Percentiles rank a stretch among this genome's conserved stretches.
Conservation (phyloP, 2,888 invertebrate genomes). For the Congeria kusceri region DNA sequence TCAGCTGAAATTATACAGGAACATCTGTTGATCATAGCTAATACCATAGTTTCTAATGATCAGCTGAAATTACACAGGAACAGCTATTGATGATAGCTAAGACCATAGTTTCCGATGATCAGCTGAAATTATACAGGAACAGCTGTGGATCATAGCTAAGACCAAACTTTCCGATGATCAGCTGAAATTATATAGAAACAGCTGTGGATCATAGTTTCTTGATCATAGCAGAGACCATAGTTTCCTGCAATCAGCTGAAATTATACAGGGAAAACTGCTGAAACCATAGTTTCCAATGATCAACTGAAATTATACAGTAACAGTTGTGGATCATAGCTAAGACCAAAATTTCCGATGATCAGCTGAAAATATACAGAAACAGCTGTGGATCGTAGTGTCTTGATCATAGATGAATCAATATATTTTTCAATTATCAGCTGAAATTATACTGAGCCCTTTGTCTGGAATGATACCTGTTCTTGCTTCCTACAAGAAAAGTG, state of each 20-base stretch:
- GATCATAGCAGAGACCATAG: conserved; percentile 96
- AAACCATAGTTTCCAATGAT: too few relatives aligned
- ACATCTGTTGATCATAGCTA: conserved; percentile 93
- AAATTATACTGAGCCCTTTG: background rate
- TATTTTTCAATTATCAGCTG: conserved; percentile 94
- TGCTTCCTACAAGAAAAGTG: too few relatives aligned
- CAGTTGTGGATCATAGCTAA: too few relatives aligned
- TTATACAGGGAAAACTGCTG: conserved; percentile 88
- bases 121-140: too few relatives aligned
- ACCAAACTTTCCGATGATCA: too few relatives aligned
- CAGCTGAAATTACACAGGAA: background rate
- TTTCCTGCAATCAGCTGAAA: conserved; percentile 91
- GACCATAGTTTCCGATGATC: too few relatives aligned
- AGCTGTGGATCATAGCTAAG: too few relatives aligned
- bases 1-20: background rate
- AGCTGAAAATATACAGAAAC: background rate
- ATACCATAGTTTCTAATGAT: conserved; percentile 97
- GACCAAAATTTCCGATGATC: too few relatives aligned
- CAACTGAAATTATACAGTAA: too few relatives aligned
- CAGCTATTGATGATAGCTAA: conserved; percentile 94
- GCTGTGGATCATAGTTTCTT: too few relatives aligned
- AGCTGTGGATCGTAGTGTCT: too few relatives aligned
- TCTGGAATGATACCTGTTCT: too few relatives aligned
- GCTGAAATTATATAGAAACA: background rate
- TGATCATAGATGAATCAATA: conserved; percentile 97